phyloP scores from a whole-genome alignment of 2,888 invertebrate genomes.

The Drosophila eohydei region DNA sequence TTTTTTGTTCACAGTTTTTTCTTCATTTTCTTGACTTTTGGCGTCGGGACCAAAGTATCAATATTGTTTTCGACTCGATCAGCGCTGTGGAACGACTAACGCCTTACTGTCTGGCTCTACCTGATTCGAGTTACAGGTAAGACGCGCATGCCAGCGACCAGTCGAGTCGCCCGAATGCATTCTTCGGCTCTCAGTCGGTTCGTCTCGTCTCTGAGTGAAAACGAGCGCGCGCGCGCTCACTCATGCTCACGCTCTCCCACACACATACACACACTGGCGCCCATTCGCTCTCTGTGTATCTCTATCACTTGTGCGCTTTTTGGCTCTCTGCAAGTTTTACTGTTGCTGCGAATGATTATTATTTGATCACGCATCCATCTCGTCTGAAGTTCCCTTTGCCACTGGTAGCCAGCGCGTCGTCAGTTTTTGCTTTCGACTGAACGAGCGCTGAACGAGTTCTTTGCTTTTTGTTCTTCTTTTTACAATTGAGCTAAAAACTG shows the following conservation, averaged over 20 bases:
- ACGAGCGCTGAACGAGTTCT: slow-evolving; percentile 7
- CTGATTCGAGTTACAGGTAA: slow-evolving; percentile 83
- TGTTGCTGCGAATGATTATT: slow-evolving; percentile 58
- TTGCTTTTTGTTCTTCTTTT: not conserved
- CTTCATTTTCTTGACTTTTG: slow-evolving; percentile 21
- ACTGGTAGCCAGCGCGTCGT: slow-evolving; percentile 75
- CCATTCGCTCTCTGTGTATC: not conserved
- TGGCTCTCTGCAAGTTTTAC: slow-evolving; percentile 64
- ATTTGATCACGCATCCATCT: slow-evolving; percentile 70
- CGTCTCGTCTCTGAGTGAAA: slow-evolving; percentile 40
- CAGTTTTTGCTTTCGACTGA: slow-evolving; percentile 52
- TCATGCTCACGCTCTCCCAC: slow-evolving; percentile 11
- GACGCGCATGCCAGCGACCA: slow-evolving; percentile 32
- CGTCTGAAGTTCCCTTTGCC: slow-evolving; percentile 74
- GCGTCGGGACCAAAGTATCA: slow-evolving; percentile 51
- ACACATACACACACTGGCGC: not conserved
- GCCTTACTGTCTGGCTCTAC: slow-evolving; percentile 86
- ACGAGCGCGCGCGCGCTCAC: slow-evolving; percentile 2
- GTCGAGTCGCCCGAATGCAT: slow-evolving; percentile 19
- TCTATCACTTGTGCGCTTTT: not conserved
- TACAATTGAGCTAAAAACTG: slow-evolving; percentile 38
- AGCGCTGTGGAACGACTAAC: slow-evolving; percentile 85
- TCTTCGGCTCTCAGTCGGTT: slow-evolving; percentile 34
- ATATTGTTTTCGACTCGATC: slow-evolving; percentile 85
- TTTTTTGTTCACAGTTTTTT: slow-evolving; percentile 19